phyloP scores from a whole-genome alignment of 2,888 invertebrate species.

The Trimorus sp. region DNA sequence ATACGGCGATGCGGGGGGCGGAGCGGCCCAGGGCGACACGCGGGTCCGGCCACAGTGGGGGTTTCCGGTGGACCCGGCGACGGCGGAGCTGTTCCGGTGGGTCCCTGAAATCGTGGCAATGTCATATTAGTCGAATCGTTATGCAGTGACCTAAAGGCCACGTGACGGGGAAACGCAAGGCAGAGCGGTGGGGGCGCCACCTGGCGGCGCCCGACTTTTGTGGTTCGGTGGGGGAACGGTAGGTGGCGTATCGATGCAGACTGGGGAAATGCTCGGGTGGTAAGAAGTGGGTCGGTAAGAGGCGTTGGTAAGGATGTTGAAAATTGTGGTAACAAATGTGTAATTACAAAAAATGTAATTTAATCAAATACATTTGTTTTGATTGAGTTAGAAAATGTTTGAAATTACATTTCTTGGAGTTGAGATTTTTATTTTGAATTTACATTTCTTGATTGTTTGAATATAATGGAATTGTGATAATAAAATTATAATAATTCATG shows the following conservation, averaged over 20 bases:
- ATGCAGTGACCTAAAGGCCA: conserved; percentile 49
- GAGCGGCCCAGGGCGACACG: background rate
- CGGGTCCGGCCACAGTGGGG: background rate
- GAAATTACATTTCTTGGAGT: too few relatives aligned
- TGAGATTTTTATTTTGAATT: too few relatives aligned
- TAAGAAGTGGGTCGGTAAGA: too few relatives aligned
- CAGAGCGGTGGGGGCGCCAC: conserved; percentile 19
- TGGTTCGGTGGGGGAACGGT: background rate
- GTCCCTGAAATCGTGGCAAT: conserved; percentile 45
- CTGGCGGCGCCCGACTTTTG: conserved; percentile 31
- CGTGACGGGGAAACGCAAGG: conserved; percentile 17
- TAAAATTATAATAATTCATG: too few relatives aligned
- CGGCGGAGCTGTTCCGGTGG: conserved; percentile 1
- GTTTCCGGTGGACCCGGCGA: background rate
- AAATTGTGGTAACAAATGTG: too few relatives aligned
- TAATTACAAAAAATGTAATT: too few relatives aligned
- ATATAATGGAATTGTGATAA: too few relatives aligned
- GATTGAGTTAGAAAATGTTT: too few relatives aligned
- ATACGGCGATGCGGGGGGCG: background rate
- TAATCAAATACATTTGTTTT: too few relatives aligned
- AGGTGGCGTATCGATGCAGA: background rate
- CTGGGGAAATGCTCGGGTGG: too few relatives aligned
- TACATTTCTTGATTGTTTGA: too few relatives aligned
- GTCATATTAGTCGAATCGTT: conserved; percentile 58
- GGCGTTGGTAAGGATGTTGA: background rate